Conservation (phyloP, 2,888 invertebrate genomes). For the Sabatieria punctata region DNA sequence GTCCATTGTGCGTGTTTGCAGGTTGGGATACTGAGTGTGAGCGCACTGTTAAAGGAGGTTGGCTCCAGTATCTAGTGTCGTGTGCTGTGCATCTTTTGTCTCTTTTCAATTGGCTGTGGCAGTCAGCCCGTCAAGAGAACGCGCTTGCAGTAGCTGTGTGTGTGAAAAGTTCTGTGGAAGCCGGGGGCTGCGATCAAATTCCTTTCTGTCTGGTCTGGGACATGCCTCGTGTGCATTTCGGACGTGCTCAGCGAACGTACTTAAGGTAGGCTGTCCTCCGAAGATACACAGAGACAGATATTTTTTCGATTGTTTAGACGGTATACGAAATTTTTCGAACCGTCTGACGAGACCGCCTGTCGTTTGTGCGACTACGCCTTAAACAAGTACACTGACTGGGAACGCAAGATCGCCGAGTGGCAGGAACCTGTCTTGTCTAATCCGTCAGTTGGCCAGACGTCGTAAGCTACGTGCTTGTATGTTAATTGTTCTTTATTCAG, state of each 20-base stretch:
- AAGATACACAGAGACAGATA: neutral
- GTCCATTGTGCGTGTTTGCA: no score
- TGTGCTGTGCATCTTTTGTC: no score
- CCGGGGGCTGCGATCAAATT: conserved; percentile 21
- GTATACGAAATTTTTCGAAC: conserved; percentile 66
- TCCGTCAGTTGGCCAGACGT: neutral
- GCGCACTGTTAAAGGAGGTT: no score
- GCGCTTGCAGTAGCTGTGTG: no score
- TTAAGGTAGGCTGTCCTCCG: conserved; percentile 41
- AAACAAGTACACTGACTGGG: conserved; percentile 52
- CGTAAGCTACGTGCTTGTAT: no score
- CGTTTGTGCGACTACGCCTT: conserved; percentile 60
- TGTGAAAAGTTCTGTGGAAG: conserved; percentile 16
- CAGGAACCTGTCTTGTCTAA: conserved; percentile 52
- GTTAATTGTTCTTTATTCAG: conserved; percentile 35
- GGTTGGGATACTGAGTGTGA: no score
- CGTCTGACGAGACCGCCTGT: conserved; percentile 50
- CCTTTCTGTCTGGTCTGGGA: conserved; percentile 63
- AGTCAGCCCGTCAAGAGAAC: no score
- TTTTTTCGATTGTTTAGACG: conserved; percentile 39
- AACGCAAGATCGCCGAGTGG: conserved; percentile 63
- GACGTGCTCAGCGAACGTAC: conserved; percentile 48
- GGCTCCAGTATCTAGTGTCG: no score
- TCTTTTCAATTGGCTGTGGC: no score
- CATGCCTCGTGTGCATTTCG: conserved; percentile 69